Percentiles rank a stretch among this genome's conserved stretches.
Conservation (phyloP, 2,113 vertebrate species). For the Callocephalon fimbriatum region DNA sequence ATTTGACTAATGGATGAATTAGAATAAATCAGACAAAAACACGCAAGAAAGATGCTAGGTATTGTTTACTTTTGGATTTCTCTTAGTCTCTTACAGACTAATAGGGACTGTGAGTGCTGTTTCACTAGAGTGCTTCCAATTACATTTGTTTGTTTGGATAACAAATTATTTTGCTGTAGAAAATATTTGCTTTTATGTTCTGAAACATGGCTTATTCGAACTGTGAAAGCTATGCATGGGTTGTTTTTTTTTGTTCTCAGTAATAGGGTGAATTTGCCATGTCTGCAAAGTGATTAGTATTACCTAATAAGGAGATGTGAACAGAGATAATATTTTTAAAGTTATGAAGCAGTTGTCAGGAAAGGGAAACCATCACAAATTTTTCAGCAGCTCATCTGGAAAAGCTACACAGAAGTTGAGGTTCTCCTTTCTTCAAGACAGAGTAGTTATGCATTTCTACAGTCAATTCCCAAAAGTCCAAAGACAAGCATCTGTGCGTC, state of each 20-base stretch:
- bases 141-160: slow-evolving; percentile 54
- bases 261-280: neutral
- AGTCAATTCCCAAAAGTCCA: neutral
- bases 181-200: slow-evolving; percentile 54
- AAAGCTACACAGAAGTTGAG: neutral
- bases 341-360: neutral
- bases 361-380: neutral
- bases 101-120: neutral
- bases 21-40: neutral
- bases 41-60: neutral
- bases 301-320: slow-evolving; percentile 13
- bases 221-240: neutral
- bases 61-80: neutral
- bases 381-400: neutral
- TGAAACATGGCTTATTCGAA: slow-evolving; percentile 8
- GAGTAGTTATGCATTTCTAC: neutral
- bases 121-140: slow-evolving; percentile 28
- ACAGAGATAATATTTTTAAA: slow-evolving; percentile 1
- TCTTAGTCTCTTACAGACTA: neutral
- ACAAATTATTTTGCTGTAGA: slow-evolving; percentile 15
- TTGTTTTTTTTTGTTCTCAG: neutral
- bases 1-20: neutral
- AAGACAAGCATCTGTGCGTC: neutral
- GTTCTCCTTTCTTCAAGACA: neutral
- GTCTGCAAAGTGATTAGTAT: slow-evolving; percentile 5